Evolutionary conservation across 2,888 invertebrate species (phyloP), one percentile per base, ranked within the genome.

Genomic region (Tenthredo amoena): DNA sequence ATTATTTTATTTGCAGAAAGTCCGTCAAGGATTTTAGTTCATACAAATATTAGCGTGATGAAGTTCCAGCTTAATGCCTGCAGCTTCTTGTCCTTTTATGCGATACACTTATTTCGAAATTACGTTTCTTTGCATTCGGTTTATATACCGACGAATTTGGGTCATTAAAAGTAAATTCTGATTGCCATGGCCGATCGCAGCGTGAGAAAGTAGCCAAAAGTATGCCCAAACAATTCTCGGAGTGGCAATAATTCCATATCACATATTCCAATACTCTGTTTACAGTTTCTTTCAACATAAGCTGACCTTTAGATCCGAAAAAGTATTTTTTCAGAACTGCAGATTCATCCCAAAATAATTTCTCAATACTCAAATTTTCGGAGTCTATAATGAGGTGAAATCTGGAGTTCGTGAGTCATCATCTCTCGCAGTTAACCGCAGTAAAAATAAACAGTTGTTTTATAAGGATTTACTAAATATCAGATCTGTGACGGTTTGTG

Each of bases 161-260:
- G 77, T 77, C 77, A 77, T 34, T 55, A 77, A 55, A 77, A 77
- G 50, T 77, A 55, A 34, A 55, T 55, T 34, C 15, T 50, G 50
- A 55, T 31, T 40, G 10, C 21, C 43, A 40, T 21, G 43, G 37
- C 21, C 74, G 43, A 34, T 34, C 40, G 37, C 18, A 6, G n/a
- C 37, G 40, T n/a, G 72, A 74, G 26, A 43, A 74, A 74, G 74
- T 74, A 21, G 1, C 21, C 21, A 10, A n/a, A n/a, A 40, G 40
- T 72, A 37, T 15, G 6, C 18, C 6, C 6, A n/a, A 37, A 71
- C 4, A 37, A 71, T 37, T 71, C 9, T n/a, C 40, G n/a, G n/a
- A 37, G 34, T 9, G 40, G 1, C 62, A 26, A 62, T 26, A 2
- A 62, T 62, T 12, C 10, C 4, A 62, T 62, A 26, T 12, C 62